Evolutionary conservation across 2,888 invertebrate species (phyloP), one percentile per base, ranked within the genome.

Genomic region (Pachydiplax longipennis): DNA sequence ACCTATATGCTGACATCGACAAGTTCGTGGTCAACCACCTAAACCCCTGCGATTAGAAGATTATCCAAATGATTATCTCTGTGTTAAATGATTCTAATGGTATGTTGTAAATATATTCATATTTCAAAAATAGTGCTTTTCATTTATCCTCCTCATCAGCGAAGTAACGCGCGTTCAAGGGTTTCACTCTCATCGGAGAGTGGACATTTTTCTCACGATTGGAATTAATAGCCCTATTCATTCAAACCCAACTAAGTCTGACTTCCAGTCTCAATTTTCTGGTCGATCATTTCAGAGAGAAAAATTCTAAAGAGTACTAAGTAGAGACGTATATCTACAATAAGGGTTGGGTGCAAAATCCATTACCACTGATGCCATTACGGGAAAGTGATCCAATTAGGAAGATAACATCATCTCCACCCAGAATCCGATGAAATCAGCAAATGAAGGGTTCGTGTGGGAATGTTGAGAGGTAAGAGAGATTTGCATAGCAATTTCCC

Each of bases 401-500:
- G 37, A 61, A 87, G 61, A 61, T 83, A 83, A 83, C 83, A 53
- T 83, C 83, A 15, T 58, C 18, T 37, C 58, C 40, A 58, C 35
- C 18, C 61, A 65, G 35, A 40, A 61, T 87, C 87, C 61, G 40
- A 35, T 61, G 40, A 61, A 18, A 87, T 87, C 87, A 87, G 87
- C 61, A 65, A 61, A 87, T 87, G 87, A 87, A 65, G 87, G 37
- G 58, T 35, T 73, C 25, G 73, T 25, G 13, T 10, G 73, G 61
- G 37, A 87, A 61, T 37, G 61, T 37, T 37, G 61, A 37, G 65
- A 83, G 58, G 65, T 35, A 58, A 35, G 53, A 83, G 31, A 40
- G 61, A 87, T 87, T 87, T 61, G 65, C 87, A 87, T 87, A 87
- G 37, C 61, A 87, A 87, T 87, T 61, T 61, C 61, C 61, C 58